Percentiles rank a stretch among this genome's conserved stretches.
Conservation (phyloP, 2,113 vertebrate species). For the Xiphophorus hellerii region DNA sequence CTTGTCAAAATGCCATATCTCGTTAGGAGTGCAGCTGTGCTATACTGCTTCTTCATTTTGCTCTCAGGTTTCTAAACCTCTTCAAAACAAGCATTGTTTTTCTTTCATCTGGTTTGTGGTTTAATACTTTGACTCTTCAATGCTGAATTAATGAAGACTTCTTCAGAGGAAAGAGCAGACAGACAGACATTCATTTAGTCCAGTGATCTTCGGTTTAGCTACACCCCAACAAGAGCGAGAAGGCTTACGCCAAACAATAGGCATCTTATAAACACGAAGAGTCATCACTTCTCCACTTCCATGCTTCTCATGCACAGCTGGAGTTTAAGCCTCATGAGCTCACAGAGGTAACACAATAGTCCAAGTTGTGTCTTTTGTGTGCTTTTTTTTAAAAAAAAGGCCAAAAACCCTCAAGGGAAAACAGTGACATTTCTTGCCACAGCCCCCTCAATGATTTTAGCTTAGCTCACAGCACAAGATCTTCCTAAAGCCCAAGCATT, state of each 20-base stretch:
- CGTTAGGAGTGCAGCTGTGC: too few species aligned
- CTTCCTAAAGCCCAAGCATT: slow-evolving; percentile 22
- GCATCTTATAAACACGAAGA: slow-evolving; percentile 40
- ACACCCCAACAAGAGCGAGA: not conserved
- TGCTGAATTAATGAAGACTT: not conserved
- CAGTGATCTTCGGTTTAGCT: slow-evolving; percentile 19
- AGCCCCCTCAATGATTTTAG: slow-evolving; percentile 50
- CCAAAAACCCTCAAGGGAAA: slow-evolving; percentile 19
- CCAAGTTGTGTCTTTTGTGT: slow-evolving; percentile 11
- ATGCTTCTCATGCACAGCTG: slow-evolving; percentile 28
- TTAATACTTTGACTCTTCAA: not conserved
- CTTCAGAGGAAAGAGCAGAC: not conserved
- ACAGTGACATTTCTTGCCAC: slow-evolving; percentile 60
- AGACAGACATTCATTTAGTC: not conserved
- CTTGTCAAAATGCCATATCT: too few species aligned
- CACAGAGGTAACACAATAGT: slow-evolving; percentile 38
- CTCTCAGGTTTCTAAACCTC: too few species aligned
- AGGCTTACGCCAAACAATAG: slow-evolving; percentile 26
- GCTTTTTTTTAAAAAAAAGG: not conserved
- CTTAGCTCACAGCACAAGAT: slow-evolving; percentile 24
- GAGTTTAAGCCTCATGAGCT: slow-evolving; percentile 30
- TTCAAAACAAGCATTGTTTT: too few species aligned
- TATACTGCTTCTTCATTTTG: too few species aligned
- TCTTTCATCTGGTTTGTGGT: not conserved
- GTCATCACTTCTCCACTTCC: slow-evolving; percentile 50